Base-by-base conservation (phyloP, 2,888 invertebrate genomes). In the Amiota minor region DNA sequence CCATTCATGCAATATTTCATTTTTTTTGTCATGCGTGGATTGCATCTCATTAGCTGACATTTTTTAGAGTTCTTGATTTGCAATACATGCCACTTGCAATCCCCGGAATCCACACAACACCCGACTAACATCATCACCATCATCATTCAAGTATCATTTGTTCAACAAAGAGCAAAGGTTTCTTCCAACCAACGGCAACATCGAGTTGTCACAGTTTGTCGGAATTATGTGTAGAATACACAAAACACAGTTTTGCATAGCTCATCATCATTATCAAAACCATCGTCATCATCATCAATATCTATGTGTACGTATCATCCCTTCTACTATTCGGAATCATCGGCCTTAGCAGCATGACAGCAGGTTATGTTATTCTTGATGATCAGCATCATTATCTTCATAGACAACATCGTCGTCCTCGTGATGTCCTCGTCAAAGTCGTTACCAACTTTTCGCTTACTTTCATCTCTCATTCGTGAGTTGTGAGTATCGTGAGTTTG, bases 191-290 rank as follows among this genome's bases (percentile, higher is more conserved):
- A 18, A 61, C 23, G 14, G 23, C 59, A 59, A 20, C 59, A 59
- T 65, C 65, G 47, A 68, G 47, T 68, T 68, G 67, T 68, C 67
- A 68, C 67, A 68, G 67, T 68, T 68, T 68, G 67, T 68, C 67
- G 67, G 35, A 68, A 68, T 68, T 20, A 50, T 68, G 67, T 68
- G 67, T 68, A n/a, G 50, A 65, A 65, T 65, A 47, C 49, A 46
- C 65, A 20, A 50, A 53, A 53, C 35, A 68, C 23, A 68, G 53
- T 68, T 68, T 68, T 68, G 14, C 50, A 50, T 53, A 68, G 67
- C 50, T 68, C 67, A n/a, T 68, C 67, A 68, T 68, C 67, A 68
- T 68, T 46, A 50, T 53, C 65, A 46, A n/a, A 35, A 35, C 45
- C 45, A 35, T 62, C 45, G 18, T 47, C 65, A 18, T 50, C 65